Evolutionary conservation across 1,140 invertebrate species (phyloP).

Genomic region (Hylaeus volcanicus): DNA sequence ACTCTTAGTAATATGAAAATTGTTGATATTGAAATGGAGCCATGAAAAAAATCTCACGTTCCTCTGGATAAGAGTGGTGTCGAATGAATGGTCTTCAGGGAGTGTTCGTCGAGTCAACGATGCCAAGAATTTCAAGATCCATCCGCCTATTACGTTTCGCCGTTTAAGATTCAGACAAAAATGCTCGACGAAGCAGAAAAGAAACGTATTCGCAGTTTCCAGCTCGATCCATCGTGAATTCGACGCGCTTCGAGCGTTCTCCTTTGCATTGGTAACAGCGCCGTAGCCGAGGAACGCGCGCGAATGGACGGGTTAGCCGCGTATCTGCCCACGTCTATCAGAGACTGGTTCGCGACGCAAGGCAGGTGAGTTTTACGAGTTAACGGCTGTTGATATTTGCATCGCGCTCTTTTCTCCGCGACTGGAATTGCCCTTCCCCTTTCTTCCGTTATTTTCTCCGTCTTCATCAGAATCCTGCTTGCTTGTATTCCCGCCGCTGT

Average conservation of each 20-base stretch:
- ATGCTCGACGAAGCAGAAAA: too few relatives aligned
- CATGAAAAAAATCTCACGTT: too few relatives aligned
- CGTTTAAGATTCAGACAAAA: too few relatives aligned
- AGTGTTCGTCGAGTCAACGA: too few relatives aligned
- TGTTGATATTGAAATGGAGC: too few relatives aligned
- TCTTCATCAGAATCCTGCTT: background rate
- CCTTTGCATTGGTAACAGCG: too few relatives aligned
- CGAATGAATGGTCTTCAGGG: too few relatives aligned
- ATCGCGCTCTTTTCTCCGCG: background rate
- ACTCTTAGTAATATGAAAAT: too few relatives aligned
- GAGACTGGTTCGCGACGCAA: conserved; percentile 21
- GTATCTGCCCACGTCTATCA: conserved; percentile 19
- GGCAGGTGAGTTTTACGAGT: conserved; percentile 26
- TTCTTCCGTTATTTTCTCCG: background rate
- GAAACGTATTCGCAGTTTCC: background rate
- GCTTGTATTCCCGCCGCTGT: background rate
- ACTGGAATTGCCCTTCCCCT: background rate
- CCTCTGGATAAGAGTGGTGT: too few relatives aligned
- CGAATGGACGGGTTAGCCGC: background rate
- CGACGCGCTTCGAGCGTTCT: background rate
- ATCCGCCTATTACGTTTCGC: too few relatives aligned
- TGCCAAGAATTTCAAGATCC: too few relatives aligned
- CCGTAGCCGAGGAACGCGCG: background rate
- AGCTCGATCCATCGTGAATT: background rate
- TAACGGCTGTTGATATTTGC: conserved; percentile 8